Evolutionary conservation across 2,888 invertebrate genomes (phyloP), one percentile per base, ranked within the genome.

Genomic region (Stenurella melanura): DNA sequence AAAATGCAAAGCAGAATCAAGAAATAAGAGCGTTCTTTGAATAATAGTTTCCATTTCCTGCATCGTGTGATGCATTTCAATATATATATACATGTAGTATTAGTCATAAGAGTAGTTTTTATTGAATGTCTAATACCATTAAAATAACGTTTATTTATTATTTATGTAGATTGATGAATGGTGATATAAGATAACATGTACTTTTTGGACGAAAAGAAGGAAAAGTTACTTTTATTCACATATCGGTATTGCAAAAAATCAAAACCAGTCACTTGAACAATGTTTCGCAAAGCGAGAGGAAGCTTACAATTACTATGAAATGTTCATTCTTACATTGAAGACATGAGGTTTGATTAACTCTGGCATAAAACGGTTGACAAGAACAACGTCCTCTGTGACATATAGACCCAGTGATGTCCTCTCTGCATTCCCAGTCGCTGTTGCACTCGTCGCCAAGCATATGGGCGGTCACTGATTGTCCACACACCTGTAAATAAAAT

Each of bases 351-450:
- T 92, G 92, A 90, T 97, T 95, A 88, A 94, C 93, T 87, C 92
- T 92, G 50, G 96, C 96, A 89, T 93, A 96, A 90, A 95, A 96
- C 42, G 96, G 94, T 88, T 94, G 93, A 89, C 97, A 97, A 76
- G 93, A 92, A 90, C 97, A 97, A 81, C 92, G 91, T 83, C 96
- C 96, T 86, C 91, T 90, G 81, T 91, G 89, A 88, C 95, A 95
- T 79, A 92, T 92, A 80, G 94, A 93, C 86, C 94, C 92, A 75
- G 90, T 89, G 79, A 93, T 91, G 69, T 89, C 88, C 61, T 90
- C 90, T 81, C 91, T 91, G 88, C 96, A 96, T 83, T 95, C 94
- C 83, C 90, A 90, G 86, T 92, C 92, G 72, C 90, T 90, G 80
- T 90, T 91, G 87, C 95, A 96, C 80, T 90, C 90, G 75, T 92